Evolutionary conservation across 2,888 invertebrate species (phyloP), one percentile per base, ranked within the genome.

Genomic region (Notodonta dromedarius): DNA sequence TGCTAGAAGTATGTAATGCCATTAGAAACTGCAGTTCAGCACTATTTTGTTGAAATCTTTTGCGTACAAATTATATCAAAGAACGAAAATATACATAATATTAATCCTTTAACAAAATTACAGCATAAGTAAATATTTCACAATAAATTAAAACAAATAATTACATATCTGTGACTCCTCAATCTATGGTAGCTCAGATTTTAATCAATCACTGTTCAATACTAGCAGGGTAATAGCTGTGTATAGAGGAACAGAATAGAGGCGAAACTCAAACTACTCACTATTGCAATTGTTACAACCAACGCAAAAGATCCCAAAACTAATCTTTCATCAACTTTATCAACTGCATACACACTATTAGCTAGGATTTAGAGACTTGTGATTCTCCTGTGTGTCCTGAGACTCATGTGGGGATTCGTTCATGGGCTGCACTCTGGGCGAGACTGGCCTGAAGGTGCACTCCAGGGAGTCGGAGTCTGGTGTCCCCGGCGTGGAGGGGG

Each of bases 401-500:
- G 76, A 73, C 35, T 84, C 83, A 65, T 80, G 80, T 4, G 80
- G 79, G 13, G 85, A 81, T 59, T 86, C 85, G 73, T 79, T 82
- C 87, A 89, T 88, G 24, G 88, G 88, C 63, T 85, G 87, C 0
- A 82, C 80, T 3, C 93, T 79, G 0, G 94, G 94, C 0, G 94
- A 94, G 6, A 94, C 94, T 0, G 94, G 94, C 69, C 93, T 74
- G 85, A 94, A 94, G 14, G 93, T 93, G 85, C 93, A 94, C 63
- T 93, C 94, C 0, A 90, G 77, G 1, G 91, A 89, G 72, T 93
- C 93, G 0, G 92, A 91, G 78, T 93, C 94, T 0, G 94, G 94
- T 0, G 93, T 92, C 16, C 88, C 89, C 0, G 92, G 91, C 0
- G 93, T 92, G 50, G 88, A 82, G 0, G 93, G 93, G n/a, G 85